Evolutionary conservation across 2,797 vertebrate genomes (phyloP).

Genomic region (Hirundo rustica): DNA sequence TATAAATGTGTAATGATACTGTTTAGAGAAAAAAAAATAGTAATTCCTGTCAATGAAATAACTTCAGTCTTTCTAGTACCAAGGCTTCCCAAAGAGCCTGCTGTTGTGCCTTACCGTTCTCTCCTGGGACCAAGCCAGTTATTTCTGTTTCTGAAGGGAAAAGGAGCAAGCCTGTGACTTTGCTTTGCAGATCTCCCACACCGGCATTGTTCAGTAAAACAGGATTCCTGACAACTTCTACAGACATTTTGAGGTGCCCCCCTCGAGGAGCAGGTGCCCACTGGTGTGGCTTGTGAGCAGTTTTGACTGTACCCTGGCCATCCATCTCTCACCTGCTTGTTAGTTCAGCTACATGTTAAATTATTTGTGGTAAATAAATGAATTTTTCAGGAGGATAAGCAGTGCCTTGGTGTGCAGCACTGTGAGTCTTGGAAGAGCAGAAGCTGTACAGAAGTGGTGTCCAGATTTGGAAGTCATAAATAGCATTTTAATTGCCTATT

Average conservation of each 20-base stretch:
- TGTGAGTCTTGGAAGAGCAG: not conserved
- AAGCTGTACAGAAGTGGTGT: not conserved
- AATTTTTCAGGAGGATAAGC: not conserved
- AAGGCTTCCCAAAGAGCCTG: not conserved
- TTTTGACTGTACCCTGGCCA: not conserved
- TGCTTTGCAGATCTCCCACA: not conserved
- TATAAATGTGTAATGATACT: not conserved
- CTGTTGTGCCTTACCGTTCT: not conserved
- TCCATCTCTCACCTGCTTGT: not conserved
- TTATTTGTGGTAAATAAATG: conserved; percentile 17
- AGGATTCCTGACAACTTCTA: not conserved
- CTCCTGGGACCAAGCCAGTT: not conserved
- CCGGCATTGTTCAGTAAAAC: not conserved
- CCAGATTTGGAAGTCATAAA: not conserved
- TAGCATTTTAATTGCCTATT: conserved; percentile 2
- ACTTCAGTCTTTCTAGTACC: not conserved
- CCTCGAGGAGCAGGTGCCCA: not conserved
- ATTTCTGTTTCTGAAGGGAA: not conserved
- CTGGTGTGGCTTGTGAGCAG: not conserved
- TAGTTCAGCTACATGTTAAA: conserved; percentile 20
- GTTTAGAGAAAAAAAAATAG: not conserved
- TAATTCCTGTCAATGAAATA: not conserved
- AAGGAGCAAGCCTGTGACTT: not conserved
- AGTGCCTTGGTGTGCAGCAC: not conserved
- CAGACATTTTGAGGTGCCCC: not conserved